Percentiles rank a stretch among this genome's conserved stretches.
Evolutionary conservation across 2,797 vertebrate genomes (phyloP).

Genomic region (Pteropus rufus): DNA sequence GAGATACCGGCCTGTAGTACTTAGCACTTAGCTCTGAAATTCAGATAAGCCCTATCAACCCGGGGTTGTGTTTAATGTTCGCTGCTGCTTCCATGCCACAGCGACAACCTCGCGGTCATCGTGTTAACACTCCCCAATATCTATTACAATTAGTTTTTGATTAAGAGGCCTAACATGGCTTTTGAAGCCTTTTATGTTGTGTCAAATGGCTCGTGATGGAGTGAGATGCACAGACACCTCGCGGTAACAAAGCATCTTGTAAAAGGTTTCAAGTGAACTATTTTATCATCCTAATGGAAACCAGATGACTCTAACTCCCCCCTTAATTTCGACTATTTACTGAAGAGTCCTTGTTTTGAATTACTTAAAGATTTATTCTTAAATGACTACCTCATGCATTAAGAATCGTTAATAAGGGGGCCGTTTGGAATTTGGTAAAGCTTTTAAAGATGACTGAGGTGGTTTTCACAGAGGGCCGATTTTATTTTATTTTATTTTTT

Average conservation of each 20-base stretch:
- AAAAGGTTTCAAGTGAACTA: slow-evolving; percentile 97
- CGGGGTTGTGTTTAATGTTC: slow-evolving; percentile 95
- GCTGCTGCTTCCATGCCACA: slow-evolving; percentile 88
- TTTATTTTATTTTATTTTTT: slow-evolving; percentile 37
- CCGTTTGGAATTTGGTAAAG: slow-evolving; percentile 77
- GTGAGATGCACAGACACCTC: slow-evolving; percentile 92
- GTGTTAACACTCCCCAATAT: slow-evolving; percentile 98
- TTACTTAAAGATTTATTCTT: slow-evolving; percentile 88
- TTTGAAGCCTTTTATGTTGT: slow-evolving; percentile 98
- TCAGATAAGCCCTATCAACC: slow-evolving; percentile 90
- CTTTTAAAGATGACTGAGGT: slow-evolving; percentile 80
- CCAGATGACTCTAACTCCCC: slow-evolving; percentile 93
- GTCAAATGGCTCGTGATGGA: slow-evolving; percentile 98
- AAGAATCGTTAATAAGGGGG: slow-evolving; percentile 83
- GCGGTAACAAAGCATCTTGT: slow-evolving; percentile 95
- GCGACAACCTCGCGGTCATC: slow-evolving; percentile 93
- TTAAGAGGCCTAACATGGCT: slow-evolving; percentile 94
- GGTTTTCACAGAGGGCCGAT: slow-evolving; percentile 57
- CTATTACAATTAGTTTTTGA: slow-evolving; percentile 99
- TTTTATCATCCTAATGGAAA: slow-evolving; percentile 99
- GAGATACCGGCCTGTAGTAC: slow-evolving; percentile 88
- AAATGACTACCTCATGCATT: slow-evolving; percentile 84
- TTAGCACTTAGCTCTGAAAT: slow-evolving; percentile 89
- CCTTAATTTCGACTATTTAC: slow-evolving; percentile 92
- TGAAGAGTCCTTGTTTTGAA: slow-evolving; percentile 88